Evolutionary conservation across 2,888 invertebrate genomes (phyloP).

Genomic region (Steinernema scapterisci): DNA sequence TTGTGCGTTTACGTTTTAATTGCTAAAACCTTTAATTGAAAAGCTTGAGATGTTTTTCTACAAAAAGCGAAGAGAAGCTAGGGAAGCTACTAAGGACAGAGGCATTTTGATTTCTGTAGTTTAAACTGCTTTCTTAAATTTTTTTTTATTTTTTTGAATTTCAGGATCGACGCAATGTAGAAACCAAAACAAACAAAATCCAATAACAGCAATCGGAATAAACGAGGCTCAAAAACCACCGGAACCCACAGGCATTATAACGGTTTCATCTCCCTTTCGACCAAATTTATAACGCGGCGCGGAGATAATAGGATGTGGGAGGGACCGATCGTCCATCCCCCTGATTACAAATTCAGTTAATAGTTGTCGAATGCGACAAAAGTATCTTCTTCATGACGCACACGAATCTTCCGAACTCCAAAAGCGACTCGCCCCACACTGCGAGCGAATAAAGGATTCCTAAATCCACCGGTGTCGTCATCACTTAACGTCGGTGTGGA

Average conservation of each 20-base stretch:
- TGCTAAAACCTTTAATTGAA: no score
- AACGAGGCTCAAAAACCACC: background rate
- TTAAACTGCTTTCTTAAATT: no score
- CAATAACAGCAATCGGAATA: background rate
- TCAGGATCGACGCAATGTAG: background rate
- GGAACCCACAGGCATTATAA: conserved; percentile 6
- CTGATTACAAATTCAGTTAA: conserved; percentile 17
- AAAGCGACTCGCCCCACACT: background rate
- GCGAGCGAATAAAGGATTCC: no score
- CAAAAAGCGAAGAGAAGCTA: background rate
- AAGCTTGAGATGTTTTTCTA: no score
- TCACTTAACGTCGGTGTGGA: background rate
- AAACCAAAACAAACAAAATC: background rate
- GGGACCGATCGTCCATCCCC: background rate
- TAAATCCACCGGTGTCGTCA: background rate
- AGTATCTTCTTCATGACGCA: background rate
- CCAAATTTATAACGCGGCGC: conserved; percentile 1
- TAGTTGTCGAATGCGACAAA: conserved; percentile 2
- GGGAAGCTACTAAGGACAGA: background rate
- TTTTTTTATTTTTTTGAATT: background rate
- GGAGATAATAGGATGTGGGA: background rate
- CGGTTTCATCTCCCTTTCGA: background rate
- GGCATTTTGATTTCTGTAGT: background rate
- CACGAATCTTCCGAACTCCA: background rate
- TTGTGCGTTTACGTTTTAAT: no score